Conservation (phyloP, 2,888 invertebrate species). For the Cotesia congregata region DNA sequence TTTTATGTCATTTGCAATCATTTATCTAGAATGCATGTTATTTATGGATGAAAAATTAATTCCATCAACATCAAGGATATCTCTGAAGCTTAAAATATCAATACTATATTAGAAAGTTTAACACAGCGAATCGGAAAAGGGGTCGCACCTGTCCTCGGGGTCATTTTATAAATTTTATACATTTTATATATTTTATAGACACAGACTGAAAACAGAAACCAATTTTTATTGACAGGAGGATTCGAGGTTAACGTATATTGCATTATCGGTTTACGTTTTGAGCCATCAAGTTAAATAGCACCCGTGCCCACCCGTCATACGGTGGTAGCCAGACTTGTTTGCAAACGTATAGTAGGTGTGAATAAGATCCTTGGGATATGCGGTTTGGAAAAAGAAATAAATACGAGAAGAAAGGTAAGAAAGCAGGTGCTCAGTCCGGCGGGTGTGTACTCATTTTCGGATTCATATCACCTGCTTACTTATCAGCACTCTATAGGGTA, state of each 20-base stretch:
- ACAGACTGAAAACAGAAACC: background rate
- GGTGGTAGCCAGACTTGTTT: background rate
- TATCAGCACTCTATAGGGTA: background rate
- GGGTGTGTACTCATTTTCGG: background rate
- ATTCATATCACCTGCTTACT: background rate
- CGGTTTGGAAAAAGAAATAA: background rate
- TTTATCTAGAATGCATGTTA: background rate
- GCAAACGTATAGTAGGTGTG: background rate
- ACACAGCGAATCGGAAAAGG: background rate
- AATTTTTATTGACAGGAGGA: background rate
- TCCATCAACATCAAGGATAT: background rate
- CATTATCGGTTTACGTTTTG: background rate
- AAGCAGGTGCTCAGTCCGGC: background rate
- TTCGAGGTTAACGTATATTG: background rate
- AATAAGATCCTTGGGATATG: background rate
- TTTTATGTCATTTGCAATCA: background rate
- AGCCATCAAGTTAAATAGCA: background rate
- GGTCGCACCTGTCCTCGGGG: background rate
- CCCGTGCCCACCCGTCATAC: background rate
- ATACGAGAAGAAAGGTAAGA: background rate
- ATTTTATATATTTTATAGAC: background rate
- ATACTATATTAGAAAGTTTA: background rate
- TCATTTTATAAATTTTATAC: background rate
- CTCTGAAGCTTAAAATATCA: background rate
- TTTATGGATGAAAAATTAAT: background rate